Base-by-base conservation (phyloP, 2,888 invertebrate species). In the Apoda limacodes region DNA sequence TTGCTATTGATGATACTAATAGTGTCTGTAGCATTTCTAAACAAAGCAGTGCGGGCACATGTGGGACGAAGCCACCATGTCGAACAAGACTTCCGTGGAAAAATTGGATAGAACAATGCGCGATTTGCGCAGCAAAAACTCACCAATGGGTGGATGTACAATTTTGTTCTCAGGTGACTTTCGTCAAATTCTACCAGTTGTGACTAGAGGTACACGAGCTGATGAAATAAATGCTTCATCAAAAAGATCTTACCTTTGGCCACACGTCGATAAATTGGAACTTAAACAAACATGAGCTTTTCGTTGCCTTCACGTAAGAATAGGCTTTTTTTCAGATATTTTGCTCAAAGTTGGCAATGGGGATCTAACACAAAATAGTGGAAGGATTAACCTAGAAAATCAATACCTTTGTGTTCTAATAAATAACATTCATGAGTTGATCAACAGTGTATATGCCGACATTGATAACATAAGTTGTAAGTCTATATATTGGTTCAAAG, bases 31-130 rank as follows among this genome's bases (percentile, higher is more conserved):
- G n/a, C n/a, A n/a, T n/a, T n/a, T n/a, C n/a, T n/a, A n/a, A n/a
- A n/a, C n/a, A n/a, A n/a, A n/a, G n/a, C n/a, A n/a, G n/a, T n/a
- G n/a, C n/a, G n/a, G n/a, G n/a, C n/a, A n/a, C n/a, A n/a, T n/a
- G n/a, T n/a, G 44, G 45, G 43, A 47, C 24, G 42, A 47, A 45
- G 42, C 39, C 17, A 45, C 47, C 25, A 48, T 48, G 46, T 40
- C 49, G 35, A 42, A 48, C 40, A 48, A 42, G 30, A 36, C 39
- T 33, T 44, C 44, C 34, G 40, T 49, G 37, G 46, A 49, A 42
- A 45, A 46, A 33, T 33, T 53, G 38, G 47, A 50, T 39, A 46
- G 45, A 35, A 47, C 46, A 45, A 42, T 50, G 44, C 46, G 44
- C 35, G 47, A 46, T 46, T 40, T 46, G 38, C 45, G 45, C 39